Conservation (phyloP, 2,113 vertebrate species). For the Elephas maximus region DNA sequence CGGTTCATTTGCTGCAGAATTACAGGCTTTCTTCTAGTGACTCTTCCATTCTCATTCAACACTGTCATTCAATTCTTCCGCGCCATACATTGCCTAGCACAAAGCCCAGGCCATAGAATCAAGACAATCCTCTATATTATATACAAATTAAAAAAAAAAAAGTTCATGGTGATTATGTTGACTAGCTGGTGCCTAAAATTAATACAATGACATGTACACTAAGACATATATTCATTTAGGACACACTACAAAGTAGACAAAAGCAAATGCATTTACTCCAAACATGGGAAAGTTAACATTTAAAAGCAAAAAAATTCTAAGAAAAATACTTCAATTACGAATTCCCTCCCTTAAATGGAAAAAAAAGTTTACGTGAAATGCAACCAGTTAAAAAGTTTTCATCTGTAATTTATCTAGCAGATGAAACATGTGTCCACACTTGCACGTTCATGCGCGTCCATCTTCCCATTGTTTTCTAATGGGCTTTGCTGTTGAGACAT, state of each 20-base stretch:
- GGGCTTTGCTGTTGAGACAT: background rate
- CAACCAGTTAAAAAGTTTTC: background rate
- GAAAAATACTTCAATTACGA: background rate
- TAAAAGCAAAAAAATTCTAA: background rate
- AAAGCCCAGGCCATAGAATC: background rate
- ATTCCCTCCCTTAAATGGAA: background rate
- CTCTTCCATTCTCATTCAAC: background rate
- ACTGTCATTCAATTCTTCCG: background rate
- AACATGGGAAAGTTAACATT: background rate
- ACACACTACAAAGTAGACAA: background rate
- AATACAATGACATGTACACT: background rate
- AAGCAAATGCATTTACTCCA: background rate
- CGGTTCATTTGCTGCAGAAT: background rate
- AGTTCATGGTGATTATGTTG: background rate
- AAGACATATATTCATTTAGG: background rate
- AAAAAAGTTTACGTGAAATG: too few relatives aligned
- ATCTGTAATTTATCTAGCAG: background rate
- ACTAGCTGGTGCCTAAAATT: background rate
- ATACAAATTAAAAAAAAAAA: background rate
- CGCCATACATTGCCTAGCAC: background rate
- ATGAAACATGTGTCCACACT: background rate
- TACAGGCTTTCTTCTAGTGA: background rate
- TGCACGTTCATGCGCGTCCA: accelerated
- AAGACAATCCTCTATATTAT: background rate
- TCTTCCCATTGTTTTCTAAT: background rate